Conservation (phyloP, 2,113 vertebrate species). For the Callorhinus ursinus region DNA sequence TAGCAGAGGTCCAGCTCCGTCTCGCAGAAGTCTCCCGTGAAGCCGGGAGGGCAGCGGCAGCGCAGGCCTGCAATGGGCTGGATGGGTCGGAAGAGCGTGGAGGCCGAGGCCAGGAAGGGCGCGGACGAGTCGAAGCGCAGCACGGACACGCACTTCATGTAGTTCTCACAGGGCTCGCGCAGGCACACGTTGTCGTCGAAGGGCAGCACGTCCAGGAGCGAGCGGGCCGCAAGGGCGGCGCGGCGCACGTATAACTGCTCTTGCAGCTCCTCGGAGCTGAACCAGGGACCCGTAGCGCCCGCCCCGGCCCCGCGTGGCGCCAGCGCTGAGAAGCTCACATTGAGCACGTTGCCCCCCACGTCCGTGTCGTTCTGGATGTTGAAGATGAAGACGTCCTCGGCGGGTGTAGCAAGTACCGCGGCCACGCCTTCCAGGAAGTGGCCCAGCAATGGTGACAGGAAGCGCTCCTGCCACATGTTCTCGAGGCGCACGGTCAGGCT, state of each 20-base stretch:
- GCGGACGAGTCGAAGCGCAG: conserved; percentile 98
- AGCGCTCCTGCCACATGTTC: conserved; percentile 99
- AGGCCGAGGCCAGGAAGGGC: conserved; percentile 95
- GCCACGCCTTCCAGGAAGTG: conserved; percentile 97
- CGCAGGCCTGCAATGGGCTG: conserved; percentile 96
- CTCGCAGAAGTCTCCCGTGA: conserved; percentile 98
- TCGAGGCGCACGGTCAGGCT: conserved; percentile 97
- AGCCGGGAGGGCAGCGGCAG: conserved; percentile 97
- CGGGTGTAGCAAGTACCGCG: conserved; percentile 92
- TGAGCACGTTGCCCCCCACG: conserved; percentile 91
- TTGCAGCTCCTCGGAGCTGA: conserved; percentile 97
- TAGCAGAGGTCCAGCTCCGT: conserved; percentile 99
- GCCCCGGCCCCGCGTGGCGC: conserved; percentile 87
- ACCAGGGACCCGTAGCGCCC: conserved; percentile 86
- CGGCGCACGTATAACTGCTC: conserved; percentile 98
- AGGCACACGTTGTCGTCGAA: conserved; percentile 99
- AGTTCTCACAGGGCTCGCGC: conserved; percentile 98
- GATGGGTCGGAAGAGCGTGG: conserved; percentile 97
- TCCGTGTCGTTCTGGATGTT: conserved; percentile 98
- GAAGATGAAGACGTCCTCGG: conserved; percentile 98
- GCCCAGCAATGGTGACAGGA: conserved; percentile 94
- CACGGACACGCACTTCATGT: conserved; percentile 99
- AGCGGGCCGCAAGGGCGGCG: conserved; percentile 92
- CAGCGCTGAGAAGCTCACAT: conserved; percentile 96
- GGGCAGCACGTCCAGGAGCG: conserved; percentile 96